Conservation (phyloP, 2,113 vertebrate species). For the Cynopterus brachyotis region DNA sequence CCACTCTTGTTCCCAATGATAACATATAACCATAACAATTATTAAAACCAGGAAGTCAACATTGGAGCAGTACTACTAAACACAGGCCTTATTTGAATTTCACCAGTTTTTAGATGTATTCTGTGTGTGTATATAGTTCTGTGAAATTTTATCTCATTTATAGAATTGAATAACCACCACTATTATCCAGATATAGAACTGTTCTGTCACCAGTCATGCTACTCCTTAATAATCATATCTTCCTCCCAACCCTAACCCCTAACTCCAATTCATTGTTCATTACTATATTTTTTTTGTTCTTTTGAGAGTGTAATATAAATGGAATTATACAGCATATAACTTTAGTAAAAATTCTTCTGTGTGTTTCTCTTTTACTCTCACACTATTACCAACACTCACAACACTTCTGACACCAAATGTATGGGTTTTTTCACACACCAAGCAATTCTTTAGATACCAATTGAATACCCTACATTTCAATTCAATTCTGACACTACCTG, state of each 20-base stretch:
- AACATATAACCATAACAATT: background rate
- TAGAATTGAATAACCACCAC: background rate
- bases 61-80: background rate
- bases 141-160: background rate
- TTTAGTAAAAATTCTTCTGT: background rate
- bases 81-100: background rate
- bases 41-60: background rate
- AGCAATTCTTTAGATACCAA: background rate
- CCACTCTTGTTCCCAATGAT: background rate
- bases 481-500: background rate
- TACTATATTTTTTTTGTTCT: conserved; percentile 1
- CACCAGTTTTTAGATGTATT: background rate
- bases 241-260: background rate
- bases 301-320: background rate
- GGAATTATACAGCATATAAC: background rate
- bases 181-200: background rate
- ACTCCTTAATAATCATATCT: background rate
- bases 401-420: background rate
- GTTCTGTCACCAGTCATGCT: background rate
- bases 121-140: background rate
- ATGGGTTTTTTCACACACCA: background rate
- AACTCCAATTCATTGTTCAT: background rate
- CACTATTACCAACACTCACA: background rate
- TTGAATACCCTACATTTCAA: background rate
- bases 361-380: background rate